Conservation (phyloP, 1,140 invertebrate genomes). For the Probaryconus sp. region DNA sequence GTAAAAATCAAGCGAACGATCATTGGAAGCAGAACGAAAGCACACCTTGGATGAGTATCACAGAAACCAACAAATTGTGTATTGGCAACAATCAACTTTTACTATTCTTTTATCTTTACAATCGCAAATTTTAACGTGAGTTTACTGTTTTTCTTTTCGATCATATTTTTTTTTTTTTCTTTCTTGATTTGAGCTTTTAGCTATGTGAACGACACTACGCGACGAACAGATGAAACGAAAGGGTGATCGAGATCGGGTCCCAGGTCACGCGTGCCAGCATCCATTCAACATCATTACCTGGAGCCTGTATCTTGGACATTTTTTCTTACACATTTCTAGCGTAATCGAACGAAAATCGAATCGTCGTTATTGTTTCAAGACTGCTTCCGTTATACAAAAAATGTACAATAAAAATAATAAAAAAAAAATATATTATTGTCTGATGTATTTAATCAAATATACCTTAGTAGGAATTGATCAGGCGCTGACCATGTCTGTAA, state of each 20-base stretch:
- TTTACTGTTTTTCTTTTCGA: slow-evolving; percentile 70
- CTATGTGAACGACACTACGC: slow-evolving; percentile 62
- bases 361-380: slow-evolving; percentile 75
- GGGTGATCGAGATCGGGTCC: slow-evolving; percentile 36
- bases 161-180: slow-evolving; percentile 61
- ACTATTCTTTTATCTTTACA: slow-evolving; percentile 61
- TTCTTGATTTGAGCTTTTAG: slow-evolving; percentile 69
- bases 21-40: slow-evolving; percentile 54
- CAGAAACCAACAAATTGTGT: slow-evolving; percentile 37
- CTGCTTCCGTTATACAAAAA: slow-evolving; percentile 75
- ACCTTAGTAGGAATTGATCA: no score
- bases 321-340: slow-evolving; percentile 66
- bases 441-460: no score
- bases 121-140: slow-evolving; percentile 55
- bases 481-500: no score
- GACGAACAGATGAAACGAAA: slow-evolving; percentile 27
- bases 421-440: slow-evolving; percentile 66
- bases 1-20: slow-evolving; percentile 52
- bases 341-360: slow-evolving; percentile 65
- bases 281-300: slow-evolving; percentile 54
- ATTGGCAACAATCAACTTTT: slow-evolving; percentile 53
- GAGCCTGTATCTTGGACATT: slow-evolving; percentile 37
- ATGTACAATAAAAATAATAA: slow-evolving; percentile 74
- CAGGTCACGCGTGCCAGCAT: slow-evolving; percentile 63
- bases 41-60: slow-evolving; percentile 36